Base-by-base conservation (phyloP, 2,113 vertebrate genomes). In the Marmota monax region DNA sequence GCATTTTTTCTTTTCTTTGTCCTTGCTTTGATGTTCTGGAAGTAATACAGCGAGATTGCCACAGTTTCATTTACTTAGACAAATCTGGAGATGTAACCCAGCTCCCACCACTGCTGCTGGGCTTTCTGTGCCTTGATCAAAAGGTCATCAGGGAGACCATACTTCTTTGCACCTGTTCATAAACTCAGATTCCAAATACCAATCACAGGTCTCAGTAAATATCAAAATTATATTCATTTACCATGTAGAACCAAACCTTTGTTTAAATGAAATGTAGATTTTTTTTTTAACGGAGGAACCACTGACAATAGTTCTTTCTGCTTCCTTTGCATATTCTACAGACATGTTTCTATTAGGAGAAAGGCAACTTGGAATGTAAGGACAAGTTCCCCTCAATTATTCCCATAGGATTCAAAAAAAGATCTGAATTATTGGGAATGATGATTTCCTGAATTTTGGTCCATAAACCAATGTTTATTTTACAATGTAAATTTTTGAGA, bases 361-460 rank as follows among this genome's bases (percentile, higher is more conserved):
- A 83, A 48, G 85, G 7, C 86, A 51, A 92, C 74, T 58, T 82
- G 87, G 84, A 96, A 58, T 53, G 93, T 48, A 94, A 95, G 70
- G 84, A 63, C 37, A 92, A 56, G 39, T 48, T 95, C 9, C 56
- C 51, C 42, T 92, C 39, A 37, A 17, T 70, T 94, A 90, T 72
- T 82, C 80, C 72, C 22, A 37, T 2, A 13, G 87, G 6, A 11
- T 67, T 83, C 34, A 84, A 73, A 53, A 56, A 84, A 88, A 53
- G n/a, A 65, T 61, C 7, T 16, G 1, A 80, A 4, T 58, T 73
- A 51, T n/a, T 53, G 34, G 27, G 32, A 48, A 53, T 20, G 20
- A 10, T 11, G 42, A 32, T n/a, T 87, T 93, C 39, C 83, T 94
- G 34, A 22, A 22, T 74, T 76, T 39, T 17, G 34, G 51, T 77